Evolutionary conservation across 1,140 invertebrate species (phyloP).

Genomic region (Callitettix versicolor): DNA sequence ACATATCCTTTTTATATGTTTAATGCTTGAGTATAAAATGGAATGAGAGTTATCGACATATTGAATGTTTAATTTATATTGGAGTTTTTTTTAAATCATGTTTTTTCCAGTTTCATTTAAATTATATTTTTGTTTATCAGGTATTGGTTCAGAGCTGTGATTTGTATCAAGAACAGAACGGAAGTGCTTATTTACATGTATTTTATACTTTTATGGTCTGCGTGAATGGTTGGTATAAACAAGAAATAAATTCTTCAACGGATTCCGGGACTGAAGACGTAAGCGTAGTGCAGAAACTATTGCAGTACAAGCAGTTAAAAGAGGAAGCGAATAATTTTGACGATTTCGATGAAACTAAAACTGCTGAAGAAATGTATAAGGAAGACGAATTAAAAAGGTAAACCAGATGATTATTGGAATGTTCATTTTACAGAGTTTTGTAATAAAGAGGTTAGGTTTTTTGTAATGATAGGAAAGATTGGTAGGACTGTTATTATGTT

Average conservation of each 20-base stretch:
- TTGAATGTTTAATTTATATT: too few relatives aligned
- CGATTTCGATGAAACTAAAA: conserved; percentile 26
- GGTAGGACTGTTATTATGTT: neutral
- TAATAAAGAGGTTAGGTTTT: conserved; percentile 8
- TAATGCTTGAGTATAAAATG: too few relatives aligned
- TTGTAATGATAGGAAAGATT: neutral
- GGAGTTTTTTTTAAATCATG: too few relatives aligned
- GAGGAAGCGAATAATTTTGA: conserved; percentile 17
- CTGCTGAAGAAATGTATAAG: conserved; percentile 41
- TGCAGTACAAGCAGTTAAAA: conserved; percentile 23
- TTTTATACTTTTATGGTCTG: conserved; percentile 50
- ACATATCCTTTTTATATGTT: too few relatives aligned
- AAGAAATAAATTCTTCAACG: neutral
- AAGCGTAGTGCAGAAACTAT: conserved; percentile 14
- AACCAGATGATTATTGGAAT: conserved; percentile 27
- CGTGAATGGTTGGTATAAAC: conserved; percentile 38
- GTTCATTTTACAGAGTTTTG: conserved; percentile 19
- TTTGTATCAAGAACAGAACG: conserved; percentile 41
- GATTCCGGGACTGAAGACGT: conserved; percentile 1
- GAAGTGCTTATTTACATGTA: conserved; percentile 45
- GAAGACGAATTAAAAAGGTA: conserved; percentile 36
- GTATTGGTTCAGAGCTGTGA: conserved; percentile 45
- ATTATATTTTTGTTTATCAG: too few relatives aligned
- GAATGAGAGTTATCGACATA: too few relatives aligned
- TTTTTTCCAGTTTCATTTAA: too few relatives aligned